Conservation (phyloP, 2,113 vertebrate genomes). For the Fregata magnificens region DNA sequence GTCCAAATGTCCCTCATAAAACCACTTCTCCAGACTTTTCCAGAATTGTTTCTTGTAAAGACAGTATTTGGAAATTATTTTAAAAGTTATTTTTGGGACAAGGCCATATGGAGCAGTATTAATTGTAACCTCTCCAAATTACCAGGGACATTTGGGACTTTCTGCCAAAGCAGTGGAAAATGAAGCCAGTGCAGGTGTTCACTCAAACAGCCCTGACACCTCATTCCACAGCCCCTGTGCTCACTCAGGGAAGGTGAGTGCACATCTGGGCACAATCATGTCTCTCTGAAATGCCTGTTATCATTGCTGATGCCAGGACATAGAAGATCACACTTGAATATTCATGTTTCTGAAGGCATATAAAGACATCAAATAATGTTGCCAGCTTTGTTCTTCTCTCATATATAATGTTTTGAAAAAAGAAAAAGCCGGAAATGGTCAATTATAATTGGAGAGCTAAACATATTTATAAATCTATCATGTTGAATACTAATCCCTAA, state of each 20-base stretch:
- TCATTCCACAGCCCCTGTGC: neutral
- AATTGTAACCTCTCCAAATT: constrained; percentile 40
- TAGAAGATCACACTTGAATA: neutral
- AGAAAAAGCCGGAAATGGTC: neutral
- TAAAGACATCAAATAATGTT: neutral
- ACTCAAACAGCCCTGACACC: neutral
- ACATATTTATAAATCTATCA: neutral
- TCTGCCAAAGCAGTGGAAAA: neutral
- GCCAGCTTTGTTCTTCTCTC: neutral
- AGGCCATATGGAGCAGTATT: neutral
- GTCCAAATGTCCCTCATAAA: neutral
- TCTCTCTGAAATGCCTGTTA: neutral
- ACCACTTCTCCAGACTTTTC: neutral
- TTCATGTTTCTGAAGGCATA: neutral
- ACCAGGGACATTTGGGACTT: neutral
- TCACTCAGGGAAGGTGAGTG: neutral
- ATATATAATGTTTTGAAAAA: neutral
- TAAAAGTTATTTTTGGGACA: constrained; percentile 2
- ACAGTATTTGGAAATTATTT: constrained; percentile 25
- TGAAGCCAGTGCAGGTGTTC: neutral
- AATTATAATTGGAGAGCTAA: neutral
- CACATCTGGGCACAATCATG: neutral
- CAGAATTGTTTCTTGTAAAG: neutral
- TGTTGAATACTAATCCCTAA: no score
- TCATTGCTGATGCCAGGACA: neutral